phyloP scores from a whole-genome alignment of 2,888 invertebrate species.

The Agrilus mali region DNA sequence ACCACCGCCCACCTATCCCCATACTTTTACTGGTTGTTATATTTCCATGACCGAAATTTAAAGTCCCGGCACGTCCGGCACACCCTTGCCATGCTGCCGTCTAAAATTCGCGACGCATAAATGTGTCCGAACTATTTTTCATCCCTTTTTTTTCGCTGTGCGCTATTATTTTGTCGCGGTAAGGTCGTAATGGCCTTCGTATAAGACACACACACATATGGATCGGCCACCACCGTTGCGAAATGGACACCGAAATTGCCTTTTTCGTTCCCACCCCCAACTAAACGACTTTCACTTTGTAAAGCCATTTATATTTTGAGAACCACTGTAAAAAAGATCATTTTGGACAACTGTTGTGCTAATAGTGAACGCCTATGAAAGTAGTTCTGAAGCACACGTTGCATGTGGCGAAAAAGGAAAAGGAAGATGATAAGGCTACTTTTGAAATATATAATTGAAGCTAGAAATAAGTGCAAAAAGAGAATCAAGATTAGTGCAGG shows the following conservation, averaged over 20 bases:
- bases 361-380: too few relatives aligned
- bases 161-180: slow-evolving; percentile 29
- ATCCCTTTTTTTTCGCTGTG: slow-evolving; percentile 35
- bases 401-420: too few relatives aligned
- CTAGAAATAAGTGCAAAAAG: too few relatives aligned
- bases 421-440: too few relatives aligned
- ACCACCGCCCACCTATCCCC: neutral
- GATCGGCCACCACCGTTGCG: slow-evolving; percentile 24
- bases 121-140: slow-evolving; percentile 36
- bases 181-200: slow-evolving; percentile 27
- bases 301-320: too few relatives aligned
- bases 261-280: slow-evolving; percentile 9
- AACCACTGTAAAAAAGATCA: too few relatives aligned
- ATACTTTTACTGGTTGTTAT: too few relatives aligned
- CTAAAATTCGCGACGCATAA: slow-evolving; percentile 27
- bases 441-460: too few relatives aligned
- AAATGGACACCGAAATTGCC: slow-evolving; percentile 24
- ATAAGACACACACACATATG: slow-evolving; percentile 32
- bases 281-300: too few relatives aligned
- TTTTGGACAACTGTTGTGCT: too few relatives aligned
- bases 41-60: slow-evolving; percentile 11
- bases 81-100: slow-evolving; percentile 26
- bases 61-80: slow-evolving; percentile 30
- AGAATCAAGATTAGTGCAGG: too few relatives aligned
- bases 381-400: too few relatives aligned